Percentiles rank a stretch among this genome's conserved stretches.
Conservation (phyloP, 1,140 invertebrate genomes). For the Rhagoletis pomonella region DNA sequence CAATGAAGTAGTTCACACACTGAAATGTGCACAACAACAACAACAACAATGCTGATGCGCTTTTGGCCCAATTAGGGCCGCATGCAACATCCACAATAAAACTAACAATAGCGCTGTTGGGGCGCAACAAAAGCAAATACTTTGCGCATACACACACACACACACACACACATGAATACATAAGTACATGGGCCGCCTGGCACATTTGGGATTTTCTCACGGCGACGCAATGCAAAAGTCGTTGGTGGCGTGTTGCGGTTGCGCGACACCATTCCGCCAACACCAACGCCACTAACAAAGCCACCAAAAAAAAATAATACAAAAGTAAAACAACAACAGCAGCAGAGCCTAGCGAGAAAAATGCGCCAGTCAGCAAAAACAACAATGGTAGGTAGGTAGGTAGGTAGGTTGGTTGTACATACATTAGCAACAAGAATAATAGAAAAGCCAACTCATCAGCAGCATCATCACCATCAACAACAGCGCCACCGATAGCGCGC, state of each 20-base stretch:
- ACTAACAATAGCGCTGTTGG: neutral
- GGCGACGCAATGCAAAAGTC: slow-evolving; percentile 44
- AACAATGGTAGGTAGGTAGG: neutral
- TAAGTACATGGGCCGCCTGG: neutral
- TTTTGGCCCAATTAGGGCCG: slow-evolving; percentile 47
- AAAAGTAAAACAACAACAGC: no score
- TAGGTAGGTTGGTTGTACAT: neutral
- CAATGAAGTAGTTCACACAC: slow-evolving; percentile 39
- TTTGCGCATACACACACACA: neutral
- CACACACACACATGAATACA: neutral
- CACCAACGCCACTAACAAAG: neutral
- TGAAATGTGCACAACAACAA: neutral
- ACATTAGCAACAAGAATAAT: slow-evolving; percentile 38
- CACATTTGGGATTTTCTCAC: slow-evolving; percentile 50
- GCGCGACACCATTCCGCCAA: slow-evolving; percentile 44
- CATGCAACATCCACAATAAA: slow-evolving; percentile 43
- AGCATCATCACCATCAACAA: neutral
- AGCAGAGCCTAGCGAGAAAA: neutral
- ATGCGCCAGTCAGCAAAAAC: slow-evolving; percentile 28
- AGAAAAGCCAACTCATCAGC: slow-evolving; percentile 35
- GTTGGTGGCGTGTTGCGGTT: slow-evolving; percentile 40
- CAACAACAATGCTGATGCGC: slow-evolving; percentile 34
- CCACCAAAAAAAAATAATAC: neutral
- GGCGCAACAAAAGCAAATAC: neutral
- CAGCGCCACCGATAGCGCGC: slow-evolving; percentile 1